Evolutionary conservation across 1,140 invertebrate genomes (phyloP).

Genomic region (Meloidogyne hapla): DNA sequence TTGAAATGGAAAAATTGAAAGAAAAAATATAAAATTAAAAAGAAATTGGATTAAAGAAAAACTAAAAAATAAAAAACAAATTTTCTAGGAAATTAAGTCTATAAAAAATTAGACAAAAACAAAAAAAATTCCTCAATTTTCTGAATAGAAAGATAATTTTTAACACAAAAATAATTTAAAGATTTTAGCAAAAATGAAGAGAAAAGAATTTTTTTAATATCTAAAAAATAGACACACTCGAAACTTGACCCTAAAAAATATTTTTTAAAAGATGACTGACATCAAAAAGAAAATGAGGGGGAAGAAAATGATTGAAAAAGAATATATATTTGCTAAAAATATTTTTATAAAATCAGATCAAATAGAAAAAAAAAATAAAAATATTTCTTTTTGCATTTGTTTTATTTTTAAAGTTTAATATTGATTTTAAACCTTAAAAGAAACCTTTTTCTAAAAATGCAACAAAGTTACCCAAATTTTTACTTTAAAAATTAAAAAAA

Average conservation of each 20-base stretch:
- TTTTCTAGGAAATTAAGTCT: not conserved
- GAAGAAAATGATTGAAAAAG: not conserved
- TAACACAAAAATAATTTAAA: not conserved
- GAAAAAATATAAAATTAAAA: not conserved
- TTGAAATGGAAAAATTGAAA: not conserved
- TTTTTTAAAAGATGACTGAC: not conserved
- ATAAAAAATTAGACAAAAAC: not conserved
- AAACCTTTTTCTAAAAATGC: not conserved
- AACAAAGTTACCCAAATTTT: too few relatives aligned
- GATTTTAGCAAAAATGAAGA: not conserved
- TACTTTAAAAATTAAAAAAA: too few relatives aligned
- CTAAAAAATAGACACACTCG: not conserved
- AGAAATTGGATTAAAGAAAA: not conserved
- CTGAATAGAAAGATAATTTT: slow-evolving; percentile 6
- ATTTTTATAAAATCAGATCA: not conserved
- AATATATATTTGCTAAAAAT: not conserved
- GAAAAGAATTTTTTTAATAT: not conserved
- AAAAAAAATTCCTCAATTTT: not conserved
- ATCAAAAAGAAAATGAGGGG: not conserved
- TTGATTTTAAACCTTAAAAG: not conserved
- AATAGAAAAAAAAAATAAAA: not conserved
- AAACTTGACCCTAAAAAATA: not conserved
- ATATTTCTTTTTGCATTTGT: too few relatives aligned
- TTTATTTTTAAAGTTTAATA: slow-evolving; percentile 7
- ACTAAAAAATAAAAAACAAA: not conserved